These are phyloP conservation scores for Myrmecophaga tridactyla DNA, from an alignment of 2,113 vertebrate species.

Conservation along the genomic window DNA sequence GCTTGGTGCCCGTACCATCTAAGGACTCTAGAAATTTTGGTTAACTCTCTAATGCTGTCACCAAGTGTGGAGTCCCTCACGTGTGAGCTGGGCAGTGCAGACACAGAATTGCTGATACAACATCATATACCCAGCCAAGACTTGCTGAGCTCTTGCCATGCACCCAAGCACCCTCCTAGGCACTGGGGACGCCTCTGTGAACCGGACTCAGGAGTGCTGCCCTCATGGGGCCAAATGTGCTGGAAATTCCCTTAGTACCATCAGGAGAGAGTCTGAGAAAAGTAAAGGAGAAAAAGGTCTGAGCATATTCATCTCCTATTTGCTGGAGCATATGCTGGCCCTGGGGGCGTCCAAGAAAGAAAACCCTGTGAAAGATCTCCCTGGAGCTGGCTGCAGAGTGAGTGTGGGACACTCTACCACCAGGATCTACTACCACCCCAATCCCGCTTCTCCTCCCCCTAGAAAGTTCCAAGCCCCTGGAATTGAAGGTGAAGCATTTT, in stretches of 20 bases:
- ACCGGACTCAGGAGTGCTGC: background rate
- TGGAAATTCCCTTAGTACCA: background rate
- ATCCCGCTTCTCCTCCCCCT: too few relatives aligned
- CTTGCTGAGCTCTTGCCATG: rapidly evolving
- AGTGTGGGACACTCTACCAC: too few relatives aligned
- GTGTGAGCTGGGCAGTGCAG: background rate
- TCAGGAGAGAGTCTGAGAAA: background rate
- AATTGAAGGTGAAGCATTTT: background rate
- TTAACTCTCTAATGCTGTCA: background rate
- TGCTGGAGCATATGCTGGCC: background rate
- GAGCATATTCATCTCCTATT: background rate
- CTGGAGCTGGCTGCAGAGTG: background rate
- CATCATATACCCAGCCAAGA: background rate
- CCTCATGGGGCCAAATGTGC: too few relatives aligned
- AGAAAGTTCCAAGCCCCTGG: background rate
- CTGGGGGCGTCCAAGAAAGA: background rate
- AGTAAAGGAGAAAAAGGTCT: background rate
- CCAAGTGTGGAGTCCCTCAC: background rate
- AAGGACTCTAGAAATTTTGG: background rate
- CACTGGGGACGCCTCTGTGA: background rate
- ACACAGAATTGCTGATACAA: background rate
- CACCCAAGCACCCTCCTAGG: background rate
- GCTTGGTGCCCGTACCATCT: background rate
- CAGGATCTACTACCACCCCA: background rate
- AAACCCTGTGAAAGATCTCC: rapidly evolving